Evolutionary conservation across 1,140 invertebrate genomes (phyloP), one percentile per base, ranked within the genome.

Genomic region (Tetraneura akinire): DNA sequence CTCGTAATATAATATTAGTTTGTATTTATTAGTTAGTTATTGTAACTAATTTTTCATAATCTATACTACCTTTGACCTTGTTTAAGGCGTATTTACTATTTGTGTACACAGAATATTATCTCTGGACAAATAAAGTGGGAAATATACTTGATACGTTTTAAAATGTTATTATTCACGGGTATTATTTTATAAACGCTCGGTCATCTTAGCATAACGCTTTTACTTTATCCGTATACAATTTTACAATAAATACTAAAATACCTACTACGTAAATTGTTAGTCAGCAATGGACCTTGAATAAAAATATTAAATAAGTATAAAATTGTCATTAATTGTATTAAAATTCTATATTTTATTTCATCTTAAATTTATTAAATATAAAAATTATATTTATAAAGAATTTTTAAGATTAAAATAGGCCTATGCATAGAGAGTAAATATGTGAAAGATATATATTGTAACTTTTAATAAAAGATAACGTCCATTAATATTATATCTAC

Each of bases 11-110:
- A 70, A 49, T 49, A 70, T 70, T 29, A 49, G 45, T 71, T 23
- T 23, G 47, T 45, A 4, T 51, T 71, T 71, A 71, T 21, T 8
- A 49, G 64, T 53, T 18, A 9, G 18, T 71, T 71, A 51, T 49
- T n/a, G 45, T 29, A 49, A 70, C 42, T 70, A 70, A 49, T 71
- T 71, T 49, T 47, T n/a, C 47, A 71, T 51, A 51, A 71, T 71
- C 68, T 71, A 71, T 71, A 51, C 47, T 71, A 51, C 68, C 47
- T 71, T 51, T 71, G 47, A 71, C 68, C 68, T 71, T 71, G 68
- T 71, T 71, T 51, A 49, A 71, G 14, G 26, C 16, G 26, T 71
- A 51, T 71, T 70, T n/a, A 53, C 51, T 37, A 37, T 37, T 26
- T 70, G 23, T 70, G 45, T 71, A 51, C 29, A 71, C 23, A 29